phyloP scores from a whole-genome alignment of 2,888 invertebrate genomes.

The Diarsia mendica region DNA sequence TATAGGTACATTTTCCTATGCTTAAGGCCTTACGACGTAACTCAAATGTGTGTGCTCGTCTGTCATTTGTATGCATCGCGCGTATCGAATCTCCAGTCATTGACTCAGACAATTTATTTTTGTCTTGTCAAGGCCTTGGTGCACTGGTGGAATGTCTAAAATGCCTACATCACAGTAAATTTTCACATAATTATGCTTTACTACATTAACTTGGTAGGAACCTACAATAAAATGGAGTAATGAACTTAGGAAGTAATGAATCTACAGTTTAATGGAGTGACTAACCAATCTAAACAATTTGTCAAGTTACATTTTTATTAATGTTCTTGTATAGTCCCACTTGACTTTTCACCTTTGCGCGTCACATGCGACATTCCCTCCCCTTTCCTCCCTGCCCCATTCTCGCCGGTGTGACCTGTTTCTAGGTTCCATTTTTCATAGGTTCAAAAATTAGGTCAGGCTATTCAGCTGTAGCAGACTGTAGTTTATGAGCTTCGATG shows the following conservation, averaged over 20 bases:
- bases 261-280: neutral
- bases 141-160: slow-evolving; percentile 37
- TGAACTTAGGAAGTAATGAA: too few relatives aligned
- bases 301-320: slow-evolving; percentile 27
- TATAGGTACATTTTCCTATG: neutral
- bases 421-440: slow-evolving; percentile 60
- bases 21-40: slow-evolving; percentile 4
- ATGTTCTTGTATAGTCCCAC: slow-evolving; percentile 41
- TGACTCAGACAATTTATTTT: slow-evolving; percentile 68
- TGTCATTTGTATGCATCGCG: slow-evolving; percentile 60
- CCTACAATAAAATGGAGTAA: neutral
- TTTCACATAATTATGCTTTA: slow-evolving; percentile 23
- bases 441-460: slow-evolving; percentile 60
- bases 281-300: slow-evolving; percentile 38
- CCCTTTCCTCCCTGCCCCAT: slow-evolving; percentile 38
- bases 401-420: slow-evolving; percentile 62
- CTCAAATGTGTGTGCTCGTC: slow-evolving; percentile 23
- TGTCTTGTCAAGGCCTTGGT: slow-evolving; percentile 64
- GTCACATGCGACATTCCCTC: slow-evolving; percentile 47
- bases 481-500: neutral
- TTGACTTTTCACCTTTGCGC: slow-evolving; percentile 66
- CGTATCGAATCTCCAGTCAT: slow-evolving; percentile 57
- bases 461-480: slow-evolving; percentile 32
- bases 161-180: slow-evolving; percentile 23
- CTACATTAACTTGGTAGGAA: neutral